These are phyloP conservation scores for Spea multiplicata DNA, from an alignment of 2,113 vertebrate genomes.

Conservation along the genomic window DNA sequence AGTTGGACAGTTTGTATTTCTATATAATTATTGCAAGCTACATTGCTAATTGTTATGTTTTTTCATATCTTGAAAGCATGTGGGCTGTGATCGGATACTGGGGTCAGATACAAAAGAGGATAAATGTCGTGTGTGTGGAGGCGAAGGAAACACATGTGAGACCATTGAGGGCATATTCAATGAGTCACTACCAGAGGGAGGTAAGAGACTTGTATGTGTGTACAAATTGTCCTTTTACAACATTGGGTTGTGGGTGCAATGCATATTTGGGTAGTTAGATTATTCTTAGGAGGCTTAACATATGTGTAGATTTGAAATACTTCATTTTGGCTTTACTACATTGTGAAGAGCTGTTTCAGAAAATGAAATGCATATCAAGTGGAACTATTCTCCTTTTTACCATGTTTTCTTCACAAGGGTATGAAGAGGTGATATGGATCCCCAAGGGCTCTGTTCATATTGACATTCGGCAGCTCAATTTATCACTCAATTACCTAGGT, in stretches of 20 bases:
- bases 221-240: no score
- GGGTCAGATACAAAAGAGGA: constrained; percentile 90
- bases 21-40: no score
- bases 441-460: constrained; percentile 96
- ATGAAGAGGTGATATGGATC: constrained; percentile 91
- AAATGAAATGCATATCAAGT: no score
- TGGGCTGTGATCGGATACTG: constrained; percentile 92
- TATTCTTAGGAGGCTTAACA: no score
- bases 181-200: constrained; percentile 80
- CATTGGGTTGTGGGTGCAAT: no score
- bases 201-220: constrained; percentile 59
- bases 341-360: no score
- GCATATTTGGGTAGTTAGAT: no score
- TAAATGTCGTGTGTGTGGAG: constrained; percentile 88
- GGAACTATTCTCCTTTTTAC: no score
- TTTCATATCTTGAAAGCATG: constrained; percentile 70
- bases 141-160: constrained; percentile 87
- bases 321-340: no score
- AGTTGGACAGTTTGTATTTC: no score
- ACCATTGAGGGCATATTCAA: constrained; percentile 89
- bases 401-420: constrained; percentile 68
- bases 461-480: constrained; percentile 91
- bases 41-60: no score
- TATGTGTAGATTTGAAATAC: no score
- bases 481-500: constrained; percentile 93